Evolutionary conservation across 2,888 invertebrate genomes (phyloP).

Genomic region (Spisula subtruncata): DNA sequence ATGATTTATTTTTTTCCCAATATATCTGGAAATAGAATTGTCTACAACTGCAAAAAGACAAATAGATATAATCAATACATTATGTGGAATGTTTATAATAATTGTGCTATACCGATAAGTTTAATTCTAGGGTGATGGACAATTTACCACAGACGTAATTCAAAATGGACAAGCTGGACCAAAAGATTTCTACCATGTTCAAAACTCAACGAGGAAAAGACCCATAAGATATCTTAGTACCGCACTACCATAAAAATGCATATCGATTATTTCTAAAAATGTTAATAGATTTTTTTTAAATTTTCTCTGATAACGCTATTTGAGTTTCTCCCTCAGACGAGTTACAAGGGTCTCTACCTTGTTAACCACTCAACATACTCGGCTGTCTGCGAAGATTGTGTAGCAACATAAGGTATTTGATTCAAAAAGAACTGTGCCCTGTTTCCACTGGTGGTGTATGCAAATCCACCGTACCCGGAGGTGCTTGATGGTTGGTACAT

Average conservation of each 20-base stretch:
- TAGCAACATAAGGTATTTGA: constrained; percentile 78
- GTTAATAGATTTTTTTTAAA: too few relatives aligned
- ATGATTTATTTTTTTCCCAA: constrained; percentile 41
- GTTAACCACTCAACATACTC: constrained; percentile 81
- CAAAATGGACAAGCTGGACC: background rate
- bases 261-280: background rate
- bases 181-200: background rate
- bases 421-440: constrained; percentile 79
- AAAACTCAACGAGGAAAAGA: constrained; percentile 45
- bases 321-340: constrained; percentile 66
- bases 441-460: constrained; percentile 75
- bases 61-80: background rate
- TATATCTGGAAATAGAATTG: constrained; percentile 45
- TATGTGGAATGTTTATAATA: background rate
- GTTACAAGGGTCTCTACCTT: constrained; percentile 73
- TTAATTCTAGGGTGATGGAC: too few relatives aligned
- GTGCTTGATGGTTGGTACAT: constrained; percentile 65
- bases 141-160: background rate
- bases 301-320: background rate
- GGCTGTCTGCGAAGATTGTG: constrained; percentile 77
- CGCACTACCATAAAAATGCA: background rate
- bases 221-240: constrained; percentile 45
- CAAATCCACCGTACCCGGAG: constrained; percentile 76
- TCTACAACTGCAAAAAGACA: background rate
- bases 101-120: background rate